phyloP scores from a whole-genome alignment of 2,797 vertebrate genomes.

The Craterocephalus amniculus region DNA sequence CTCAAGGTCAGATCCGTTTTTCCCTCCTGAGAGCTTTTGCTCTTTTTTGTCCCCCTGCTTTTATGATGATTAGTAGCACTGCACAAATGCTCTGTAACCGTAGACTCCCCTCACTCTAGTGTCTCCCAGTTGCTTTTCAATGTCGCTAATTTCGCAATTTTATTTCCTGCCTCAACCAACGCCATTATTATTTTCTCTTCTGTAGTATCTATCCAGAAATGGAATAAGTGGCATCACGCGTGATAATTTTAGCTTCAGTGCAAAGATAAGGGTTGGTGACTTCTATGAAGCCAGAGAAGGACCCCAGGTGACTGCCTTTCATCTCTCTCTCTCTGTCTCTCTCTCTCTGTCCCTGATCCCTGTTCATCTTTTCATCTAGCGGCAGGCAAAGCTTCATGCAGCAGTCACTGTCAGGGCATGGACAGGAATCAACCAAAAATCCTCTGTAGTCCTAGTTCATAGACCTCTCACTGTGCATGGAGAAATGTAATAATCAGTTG shows the following conservation, averaged over 20 bases:
- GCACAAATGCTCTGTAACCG: conserved; percentile 67
- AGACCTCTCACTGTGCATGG: conserved; percentile 76
- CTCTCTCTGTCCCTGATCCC: conserved; percentile 67
- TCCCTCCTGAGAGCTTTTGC: conserved; percentile 73
- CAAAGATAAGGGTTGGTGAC: conserved; percentile 99
- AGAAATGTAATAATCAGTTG: conserved; percentile 81
- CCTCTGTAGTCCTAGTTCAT: conserved; percentile 69
- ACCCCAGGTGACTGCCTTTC: conserved; percentile 96
- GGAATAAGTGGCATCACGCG: conserved; percentile 99
- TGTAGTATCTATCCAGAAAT: conserved; percentile 99
- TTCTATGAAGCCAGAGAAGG: conserved; percentile 99
- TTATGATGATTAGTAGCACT: conserved; percentile 77
- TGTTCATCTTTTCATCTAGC: conserved; percentile 80
- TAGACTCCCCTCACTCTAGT: conserved; percentile 69
- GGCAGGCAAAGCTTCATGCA: conserved; percentile 72
- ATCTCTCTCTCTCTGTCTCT: conserved; percentile 79
- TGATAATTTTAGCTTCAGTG: conserved; percentile 99
- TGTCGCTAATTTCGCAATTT: conserved; percentile 73
- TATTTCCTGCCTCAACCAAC: conserved; percentile 81
- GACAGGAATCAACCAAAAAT: conserved; percentile 65
- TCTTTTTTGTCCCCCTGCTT: conserved; percentile 72
- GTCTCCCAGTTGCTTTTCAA: conserved; percentile 77
- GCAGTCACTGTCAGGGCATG: conserved; percentile 75
- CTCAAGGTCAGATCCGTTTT: conserved; percentile 79
- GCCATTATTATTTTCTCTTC: conserved; percentile 90